These are phyloP conservation scores for Antheraea yamamai DNA, from an alignment of 2,888 invertebrate genomes.

Conservation along the genomic window DNA sequence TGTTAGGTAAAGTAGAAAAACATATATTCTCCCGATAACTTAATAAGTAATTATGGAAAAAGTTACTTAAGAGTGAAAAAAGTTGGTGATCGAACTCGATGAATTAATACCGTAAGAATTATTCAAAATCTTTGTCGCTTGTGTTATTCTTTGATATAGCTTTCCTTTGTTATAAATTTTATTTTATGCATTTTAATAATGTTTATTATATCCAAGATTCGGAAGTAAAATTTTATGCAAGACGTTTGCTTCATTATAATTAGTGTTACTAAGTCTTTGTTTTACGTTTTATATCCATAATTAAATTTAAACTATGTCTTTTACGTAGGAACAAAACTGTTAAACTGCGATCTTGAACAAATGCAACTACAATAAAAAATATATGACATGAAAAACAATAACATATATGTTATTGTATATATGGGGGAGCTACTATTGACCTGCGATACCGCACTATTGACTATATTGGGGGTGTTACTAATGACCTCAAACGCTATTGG, in stretches of 20 bases:
- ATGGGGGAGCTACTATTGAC: no score
- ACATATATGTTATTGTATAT: no score
- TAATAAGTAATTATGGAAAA: constrained; percentile 1
- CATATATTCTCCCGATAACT: neutral
- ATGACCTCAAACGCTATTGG: no score
- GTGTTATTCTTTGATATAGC: constrained; percentile 36
- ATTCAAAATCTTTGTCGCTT: constrained; percentile 40
- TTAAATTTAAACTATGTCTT: no score
- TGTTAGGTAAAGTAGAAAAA: neutral
- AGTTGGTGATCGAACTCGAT: constrained; percentile 44
- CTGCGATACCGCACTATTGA: no score
- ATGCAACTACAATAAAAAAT: no score
- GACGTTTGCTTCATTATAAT: neutral
- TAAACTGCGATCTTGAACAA: no score
- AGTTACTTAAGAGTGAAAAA: constrained; percentile 30
- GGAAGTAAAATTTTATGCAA: neutral
- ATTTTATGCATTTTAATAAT: neutral
- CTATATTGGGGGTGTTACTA: no score
- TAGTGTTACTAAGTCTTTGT: neutral
- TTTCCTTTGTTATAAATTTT: constrained; percentile 12
- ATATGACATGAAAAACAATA: no score
- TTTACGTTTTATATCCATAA: no score
- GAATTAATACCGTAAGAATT: constrained; percentile 57
- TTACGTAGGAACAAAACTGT: no score
- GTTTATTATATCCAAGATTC: neutral